phyloP scores from a whole-genome alignment of 2,888 invertebrate species.

The Pristionchus arcanus region DNA sequence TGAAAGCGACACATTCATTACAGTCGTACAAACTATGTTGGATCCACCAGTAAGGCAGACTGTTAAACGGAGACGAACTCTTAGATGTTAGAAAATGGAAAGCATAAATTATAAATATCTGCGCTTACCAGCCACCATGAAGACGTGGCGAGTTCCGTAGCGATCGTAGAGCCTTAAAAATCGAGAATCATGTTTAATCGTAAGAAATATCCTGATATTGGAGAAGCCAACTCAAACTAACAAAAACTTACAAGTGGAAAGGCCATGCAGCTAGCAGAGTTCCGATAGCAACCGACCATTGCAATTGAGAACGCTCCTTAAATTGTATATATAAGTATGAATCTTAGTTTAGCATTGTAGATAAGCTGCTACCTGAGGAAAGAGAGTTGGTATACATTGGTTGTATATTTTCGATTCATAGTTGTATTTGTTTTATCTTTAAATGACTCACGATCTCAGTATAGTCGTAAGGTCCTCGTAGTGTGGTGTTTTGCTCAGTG shows the following conservation, averaged over 20 bases:
- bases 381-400: too few species aligned
- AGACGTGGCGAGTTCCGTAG: constrained; percentile 72
- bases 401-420: background rate
- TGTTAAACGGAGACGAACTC: too few species aligned
- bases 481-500: background rate
- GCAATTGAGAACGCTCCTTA: constrained; percentile 67
- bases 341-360: too few species aligned
- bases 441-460: constrained; percentile 46
- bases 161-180: constrained; percentile 66
- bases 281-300: constrained; percentile 73
- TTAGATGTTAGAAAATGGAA: background rate
- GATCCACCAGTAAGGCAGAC: too few species aligned
- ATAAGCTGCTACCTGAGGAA: too few species aligned
- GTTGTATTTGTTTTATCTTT: constrained; percentile 20
- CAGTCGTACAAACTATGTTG: too few species aligned
- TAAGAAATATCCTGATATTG: too few species aligned
- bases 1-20: too few species aligned
- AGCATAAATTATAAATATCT: background rate
- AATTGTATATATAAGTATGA: too few species aligned
- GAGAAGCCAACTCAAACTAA: too few species aligned
- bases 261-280: constrained; percentile 72
- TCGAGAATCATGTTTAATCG: too few species aligned
- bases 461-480: constrained; percentile 47
- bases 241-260: constrained; percentile 65
- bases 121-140: constrained; percentile 61